Base-by-base conservation (phyloP, 2,113 vertebrate genomes). In the Albula glossodonta region DNA sequence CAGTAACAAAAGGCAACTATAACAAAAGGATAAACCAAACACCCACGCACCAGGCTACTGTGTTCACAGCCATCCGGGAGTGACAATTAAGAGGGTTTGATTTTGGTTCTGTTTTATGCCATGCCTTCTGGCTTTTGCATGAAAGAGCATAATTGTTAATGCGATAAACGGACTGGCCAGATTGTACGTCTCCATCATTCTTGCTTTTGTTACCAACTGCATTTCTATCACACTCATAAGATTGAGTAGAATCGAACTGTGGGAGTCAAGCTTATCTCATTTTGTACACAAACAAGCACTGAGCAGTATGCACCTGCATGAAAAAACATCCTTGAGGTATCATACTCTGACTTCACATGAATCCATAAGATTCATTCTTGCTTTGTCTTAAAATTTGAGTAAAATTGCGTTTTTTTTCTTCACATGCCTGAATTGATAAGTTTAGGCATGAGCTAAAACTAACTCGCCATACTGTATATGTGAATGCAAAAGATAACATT, bases 1-100 rank as follows among this genome's bases (percentile, higher is more conserved):
- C n/a, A 60, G 83, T 74, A 79, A 74, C 84, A 87, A 87, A 90
- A 80, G 86, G 80, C 78, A 79, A 66, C 77, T 87, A 53, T 52
- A 70, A 56, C 41, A 78, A 57, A 78, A 19, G 77, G 82, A 81
- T 87, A 82, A 78, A 7, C 77, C 86, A 87, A 87, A 60, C 82
- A 78, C 86, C 77, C 88, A 90, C 85, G 83, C 53, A 15, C 51
- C 81, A 63, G 60, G 31, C 84, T 57, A 84, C 82, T 83, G 83
- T 74, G 81, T 81, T 49, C 83, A 83, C 15, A 80, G 83, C 88
- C 89, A 88, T 91, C 88, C 89, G 89, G 78, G 88, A 82, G 63
- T 51, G 81, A 77, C 13, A 49, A 84, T 78, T 87, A n/a, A 74
- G 70, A 15, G 74, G 5, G 17, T 85, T 85, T 88, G 53, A 56